phyloP scores from a whole-genome alignment of 2,797 vertebrate genomes.

The Buphagus erythrorhynchus region DNA sequence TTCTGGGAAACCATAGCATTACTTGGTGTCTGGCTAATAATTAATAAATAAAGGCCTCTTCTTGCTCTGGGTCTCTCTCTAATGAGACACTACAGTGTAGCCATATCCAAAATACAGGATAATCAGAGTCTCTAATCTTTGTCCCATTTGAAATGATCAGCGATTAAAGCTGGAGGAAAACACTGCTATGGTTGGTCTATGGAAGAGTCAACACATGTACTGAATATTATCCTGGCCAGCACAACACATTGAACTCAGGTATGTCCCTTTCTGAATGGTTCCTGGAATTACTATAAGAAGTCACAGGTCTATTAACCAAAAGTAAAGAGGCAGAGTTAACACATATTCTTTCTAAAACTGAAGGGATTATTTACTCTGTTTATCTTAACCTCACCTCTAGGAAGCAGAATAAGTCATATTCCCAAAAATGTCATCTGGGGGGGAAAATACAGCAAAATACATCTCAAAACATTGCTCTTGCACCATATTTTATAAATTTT shows the following conservation, averaged over 20 bases:
- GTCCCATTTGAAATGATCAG: rapidly evolving
- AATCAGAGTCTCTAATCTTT: background rate
- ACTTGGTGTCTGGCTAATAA: background rate
- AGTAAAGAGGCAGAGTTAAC: background rate
- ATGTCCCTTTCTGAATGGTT: background rate
- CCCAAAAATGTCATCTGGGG: background rate
- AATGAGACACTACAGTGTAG: background rate
- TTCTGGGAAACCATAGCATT: background rate
- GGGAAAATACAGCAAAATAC: background rate
- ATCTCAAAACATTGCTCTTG: background rate
- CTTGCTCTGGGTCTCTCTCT: background rate
- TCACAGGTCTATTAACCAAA: background rate
- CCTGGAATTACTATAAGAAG: background rate
- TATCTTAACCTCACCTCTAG: rapidly evolving
- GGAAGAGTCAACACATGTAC: background rate
- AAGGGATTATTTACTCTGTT: background rate
- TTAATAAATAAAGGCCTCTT: background rate
- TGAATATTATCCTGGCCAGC: background rate
- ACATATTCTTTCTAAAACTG: background rate
- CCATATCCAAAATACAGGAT: background rate
- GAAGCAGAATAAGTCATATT: background rate
- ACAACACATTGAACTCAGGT: rapidly evolving
- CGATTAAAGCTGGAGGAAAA: background rate
- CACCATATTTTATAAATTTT: background rate
- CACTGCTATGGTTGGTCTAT: rapidly evolving